These are phyloP conservation scores for Desmophyllum pertusum DNA, from an alignment of 92 coral and sea anemone species.

Conservation along the genomic window DNA sequence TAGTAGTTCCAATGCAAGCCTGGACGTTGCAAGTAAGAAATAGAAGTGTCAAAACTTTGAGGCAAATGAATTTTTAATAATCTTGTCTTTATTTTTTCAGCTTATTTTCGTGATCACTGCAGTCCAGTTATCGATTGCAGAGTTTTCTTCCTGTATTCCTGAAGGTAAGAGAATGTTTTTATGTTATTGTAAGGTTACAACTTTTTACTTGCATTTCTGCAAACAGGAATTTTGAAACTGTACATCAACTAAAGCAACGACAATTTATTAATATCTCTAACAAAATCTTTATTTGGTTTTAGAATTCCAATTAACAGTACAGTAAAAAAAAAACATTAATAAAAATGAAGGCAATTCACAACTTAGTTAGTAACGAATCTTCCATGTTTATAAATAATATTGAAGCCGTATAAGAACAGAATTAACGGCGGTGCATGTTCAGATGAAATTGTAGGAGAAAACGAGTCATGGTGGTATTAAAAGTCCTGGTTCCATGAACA, in stretches of 20 bases:
- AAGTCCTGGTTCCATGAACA: neutral
- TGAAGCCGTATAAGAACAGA: too few species aligned
- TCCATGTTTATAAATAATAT: neutral
- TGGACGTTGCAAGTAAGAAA: neutral
- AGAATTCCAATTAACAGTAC: neutral
- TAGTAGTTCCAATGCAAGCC: neutral
- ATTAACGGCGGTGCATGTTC: neutral
- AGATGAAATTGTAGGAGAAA: neutral
- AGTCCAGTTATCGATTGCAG: neutral
- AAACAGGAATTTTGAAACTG: neutral
- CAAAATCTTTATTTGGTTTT: neutral
- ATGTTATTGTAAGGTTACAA: neutral
- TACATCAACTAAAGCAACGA: neutral
- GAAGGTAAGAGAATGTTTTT: conserved; percentile 18
- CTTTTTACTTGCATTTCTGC: neutral
- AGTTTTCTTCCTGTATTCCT: conserved; percentile 31
- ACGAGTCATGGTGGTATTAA: neutral
- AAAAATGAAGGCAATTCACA: neutral
- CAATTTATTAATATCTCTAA: neutral
- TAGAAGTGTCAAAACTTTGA: neutral
- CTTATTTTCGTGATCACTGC: neutral
- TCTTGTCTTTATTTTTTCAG: neutral
- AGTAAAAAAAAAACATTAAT: neutral
- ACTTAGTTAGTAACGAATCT: neutral
- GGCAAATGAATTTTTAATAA: neutral